Conservation (phyloP, 2,888 invertebrate genomes). For the Chloromyia formosa region DNA sequence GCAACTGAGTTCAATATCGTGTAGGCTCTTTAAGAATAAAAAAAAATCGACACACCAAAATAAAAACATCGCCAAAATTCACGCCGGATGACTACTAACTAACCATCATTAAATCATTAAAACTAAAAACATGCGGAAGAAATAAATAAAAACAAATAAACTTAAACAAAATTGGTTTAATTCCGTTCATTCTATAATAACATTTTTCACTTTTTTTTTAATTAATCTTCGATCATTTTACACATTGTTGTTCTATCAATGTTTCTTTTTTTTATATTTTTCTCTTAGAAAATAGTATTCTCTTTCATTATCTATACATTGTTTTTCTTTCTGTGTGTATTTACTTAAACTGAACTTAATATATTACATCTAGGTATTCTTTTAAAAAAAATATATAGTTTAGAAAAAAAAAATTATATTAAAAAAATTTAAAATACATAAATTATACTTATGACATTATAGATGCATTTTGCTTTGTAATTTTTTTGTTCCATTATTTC, state of each 20-base stretch:
- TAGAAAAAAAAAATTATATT: conserved; percentile 43
- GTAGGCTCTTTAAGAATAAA: no score
- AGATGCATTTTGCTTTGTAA: conserved; percentile 5
- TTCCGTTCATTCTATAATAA: conserved; percentile 25
- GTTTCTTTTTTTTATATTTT: neutral
- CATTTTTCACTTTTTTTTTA: conserved; percentile 14
- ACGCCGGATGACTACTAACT: no score
- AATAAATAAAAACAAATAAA: conserved; percentile 21
- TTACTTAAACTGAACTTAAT: conserved; percentile 42
- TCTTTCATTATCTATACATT: conserved; percentile 31
- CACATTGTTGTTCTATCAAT: conserved; percentile 29
- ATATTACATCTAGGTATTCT: conserved; percentile 35
- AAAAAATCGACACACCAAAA: no score
- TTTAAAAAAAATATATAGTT: conserved; percentile 37
- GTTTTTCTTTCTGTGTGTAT: neutral
- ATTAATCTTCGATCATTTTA: conserved; percentile 31
- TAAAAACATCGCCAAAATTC: no score
- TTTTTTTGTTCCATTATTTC: neutral
- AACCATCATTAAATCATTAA: neutral
- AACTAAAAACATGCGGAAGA: neutral
- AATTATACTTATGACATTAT: conserved; percentile 29
- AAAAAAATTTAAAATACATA: conserved; percentile 39
- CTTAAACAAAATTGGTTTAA: conserved; percentile 38
- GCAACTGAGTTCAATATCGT: no score
- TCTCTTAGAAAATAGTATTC: conserved; percentile 11